Conservation (phyloP, 2,888 invertebrate genomes). For the Limnephilus marmoratus region DNA sequence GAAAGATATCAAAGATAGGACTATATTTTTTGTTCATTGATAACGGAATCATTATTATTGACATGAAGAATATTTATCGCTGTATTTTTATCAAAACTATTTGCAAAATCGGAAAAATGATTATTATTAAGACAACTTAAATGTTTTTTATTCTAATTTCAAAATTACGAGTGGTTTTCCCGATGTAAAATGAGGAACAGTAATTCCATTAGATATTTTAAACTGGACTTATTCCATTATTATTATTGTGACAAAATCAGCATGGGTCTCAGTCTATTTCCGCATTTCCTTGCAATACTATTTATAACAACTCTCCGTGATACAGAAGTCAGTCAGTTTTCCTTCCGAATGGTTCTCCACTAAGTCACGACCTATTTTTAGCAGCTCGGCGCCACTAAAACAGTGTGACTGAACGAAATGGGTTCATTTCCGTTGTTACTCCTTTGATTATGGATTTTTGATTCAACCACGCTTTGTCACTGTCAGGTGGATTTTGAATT, state of each 20-base stretch:
- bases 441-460: neutral
- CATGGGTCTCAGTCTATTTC: neutral
- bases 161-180: too few relatives aligned
- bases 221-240: neutral
- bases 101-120: too few relatives aligned
- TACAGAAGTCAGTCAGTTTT: neutral
- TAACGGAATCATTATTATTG: too few relatives aligned
- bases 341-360: neutral
- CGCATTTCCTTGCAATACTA: neutral
- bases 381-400: neutral
- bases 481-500: neutral
- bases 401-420: neutral
- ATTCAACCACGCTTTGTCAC: neutral
- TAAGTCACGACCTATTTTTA: neutral
- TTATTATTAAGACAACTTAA: too few relatives aligned
- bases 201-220: neutral
- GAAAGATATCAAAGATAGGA: too few relatives aligned
- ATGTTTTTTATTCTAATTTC: too few relatives aligned
- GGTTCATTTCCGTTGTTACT: neutral
- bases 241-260: neutral
- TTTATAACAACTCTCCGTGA: neutral
- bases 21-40: too few relatives aligned
- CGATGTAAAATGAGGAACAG: too few relatives aligned
- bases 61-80: too few relatives aligned
- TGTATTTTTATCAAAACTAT: too few relatives aligned